These are phyloP conservation scores for Proterorhinus semilunaris DNA, from an alignment of 2,113 vertebrate species.

Conservation along the genomic window DNA sequence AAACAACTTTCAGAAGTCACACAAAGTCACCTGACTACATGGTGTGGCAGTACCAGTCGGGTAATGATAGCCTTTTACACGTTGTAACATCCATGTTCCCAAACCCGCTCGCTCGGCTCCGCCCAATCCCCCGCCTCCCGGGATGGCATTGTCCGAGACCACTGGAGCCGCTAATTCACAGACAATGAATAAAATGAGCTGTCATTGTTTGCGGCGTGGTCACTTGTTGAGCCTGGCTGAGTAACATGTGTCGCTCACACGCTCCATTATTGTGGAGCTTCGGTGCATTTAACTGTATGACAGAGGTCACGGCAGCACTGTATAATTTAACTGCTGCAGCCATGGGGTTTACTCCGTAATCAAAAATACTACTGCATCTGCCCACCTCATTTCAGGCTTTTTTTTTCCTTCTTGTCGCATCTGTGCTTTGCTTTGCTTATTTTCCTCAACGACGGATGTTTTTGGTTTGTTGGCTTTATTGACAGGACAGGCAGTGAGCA, in stretches of 20 bases:
- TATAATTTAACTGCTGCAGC: constrained; percentile 5
- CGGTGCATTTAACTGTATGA: constrained; percentile 47
- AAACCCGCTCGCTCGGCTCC: constrained; percentile 21
- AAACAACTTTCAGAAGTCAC: neutral
- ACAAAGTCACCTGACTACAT: neutral
- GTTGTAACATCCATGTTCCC: neutral
- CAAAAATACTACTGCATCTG: neutral
- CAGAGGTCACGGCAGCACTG: constrained; percentile 55
- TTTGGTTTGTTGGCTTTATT: too few species aligned
- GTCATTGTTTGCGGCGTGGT: constrained; percentile 68
- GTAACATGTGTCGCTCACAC: constrained; percentile 55
- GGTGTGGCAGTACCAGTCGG: neutral
- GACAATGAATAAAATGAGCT: constrained; percentile 72
- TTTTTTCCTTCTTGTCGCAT: neutral
- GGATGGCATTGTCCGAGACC: constrained; percentile 51
- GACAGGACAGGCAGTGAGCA: too few species aligned
- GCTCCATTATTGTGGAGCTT: constrained; percentile 51
- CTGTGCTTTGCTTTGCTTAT: neutral
- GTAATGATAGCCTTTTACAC: constrained; percentile 6
- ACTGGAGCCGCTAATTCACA: constrained; percentile 68
- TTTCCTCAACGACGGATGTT: neutral
- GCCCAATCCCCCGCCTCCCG: constrained; percentile 45
- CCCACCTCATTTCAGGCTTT: neutral
- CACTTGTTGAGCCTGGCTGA: constrained; percentile 64
- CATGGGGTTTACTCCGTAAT: constrained; percentile 7